Evolutionary conservation across 1,140 invertebrate genomes (phyloP), one percentile per base, ranked within the genome.

Genomic region (Meloidogyne floridensis): DNA sequence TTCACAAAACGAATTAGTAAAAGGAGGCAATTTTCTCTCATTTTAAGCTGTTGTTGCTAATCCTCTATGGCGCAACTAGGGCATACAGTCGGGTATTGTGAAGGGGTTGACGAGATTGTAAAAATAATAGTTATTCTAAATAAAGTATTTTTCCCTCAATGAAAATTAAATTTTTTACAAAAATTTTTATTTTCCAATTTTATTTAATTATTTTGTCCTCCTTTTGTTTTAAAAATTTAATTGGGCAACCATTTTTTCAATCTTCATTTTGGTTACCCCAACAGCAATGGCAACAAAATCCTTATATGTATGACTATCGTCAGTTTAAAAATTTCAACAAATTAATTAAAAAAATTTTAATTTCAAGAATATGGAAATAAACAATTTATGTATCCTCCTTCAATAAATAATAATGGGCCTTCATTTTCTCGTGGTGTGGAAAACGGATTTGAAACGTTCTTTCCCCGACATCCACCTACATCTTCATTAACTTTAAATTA

Each of bases 131-230:
- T 65, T 65, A 65, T 6, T 65, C 10, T 6, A 65, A n/a, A 65
- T 5, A n/a, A 1, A 3, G 6, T 54, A 9, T 13, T 54, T 54
- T 54, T 54, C 7, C 4, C n/a, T 65, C 59, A 65, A 65, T 65
- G 59, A 65, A 65, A 65, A 65, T 65, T 5, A 65, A 65, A 65
- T 7, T 65, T 65, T 65, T 18, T 4, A 65, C 15, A 65, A 65
- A 65, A 65, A 65, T n/a, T 65, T 65, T 65, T n/a, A 65, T 65
- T n/a, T 65, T 65, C 7, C n/a, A 65, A 65, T 65, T n/a, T n/a
- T 54, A 11, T 54, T 10, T 54, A 10, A 47, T 54, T 54, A 54
- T 65, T 65, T n/a, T 65, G 7, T n/a, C n/a, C n/a, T 5, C 5
- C n/a, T 65, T 6, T n/a, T 13, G 5, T 65, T 65, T 65, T 65